phyloP scores from a whole-genome alignment of 1,140 invertebrate genomes.

The Meteorus sp. region DNA sequence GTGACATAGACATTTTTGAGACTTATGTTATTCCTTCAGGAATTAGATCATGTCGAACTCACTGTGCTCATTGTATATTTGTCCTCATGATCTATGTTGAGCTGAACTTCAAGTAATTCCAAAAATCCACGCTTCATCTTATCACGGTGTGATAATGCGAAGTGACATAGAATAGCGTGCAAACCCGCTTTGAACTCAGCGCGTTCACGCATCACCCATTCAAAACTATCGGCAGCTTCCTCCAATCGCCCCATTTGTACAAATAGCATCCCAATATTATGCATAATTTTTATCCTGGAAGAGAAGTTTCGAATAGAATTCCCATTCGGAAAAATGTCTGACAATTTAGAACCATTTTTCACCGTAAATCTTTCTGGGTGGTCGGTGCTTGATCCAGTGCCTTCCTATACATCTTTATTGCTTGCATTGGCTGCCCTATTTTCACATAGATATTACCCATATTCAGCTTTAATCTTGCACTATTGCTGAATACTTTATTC shows the following conservation, averaged over 20 bases:
- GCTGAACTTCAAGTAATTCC: conserved; percentile 84
- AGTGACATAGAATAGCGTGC: conserved; percentile 91
- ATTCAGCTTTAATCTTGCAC: conserved; percentile 91
- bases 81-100: conserved; percentile 82
- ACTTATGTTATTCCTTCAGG: no score
- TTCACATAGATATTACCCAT: conserved; percentile 98
- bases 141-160: conserved; percentile 89
- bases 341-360: conserved; percentile 22
- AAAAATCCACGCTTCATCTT: conserved; percentile 94
- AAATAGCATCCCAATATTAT: conserved; percentile 96
- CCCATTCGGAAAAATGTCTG: no score
- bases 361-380: conserved; percentile 89
- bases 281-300: conserved; percentile 92
- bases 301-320: no score
- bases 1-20: no score
- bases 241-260: conserved; percentile 95
- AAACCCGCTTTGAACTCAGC: conserved; percentile 87
- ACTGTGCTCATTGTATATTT: conserved; percentile 66
- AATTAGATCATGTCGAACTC: conserved; percentile 37
- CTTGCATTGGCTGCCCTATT: conserved; percentile 91
- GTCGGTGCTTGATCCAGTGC: conserved; percentile 93
- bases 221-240: conserved; percentile 94
- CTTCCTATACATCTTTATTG: conserved; percentile 97
- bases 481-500: conserved; percentile 85
- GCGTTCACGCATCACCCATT: conserved; percentile 96